Base-by-base conservation (phyloP, 1,140 invertebrate species). In the Drosophila ercepeae region DNA sequence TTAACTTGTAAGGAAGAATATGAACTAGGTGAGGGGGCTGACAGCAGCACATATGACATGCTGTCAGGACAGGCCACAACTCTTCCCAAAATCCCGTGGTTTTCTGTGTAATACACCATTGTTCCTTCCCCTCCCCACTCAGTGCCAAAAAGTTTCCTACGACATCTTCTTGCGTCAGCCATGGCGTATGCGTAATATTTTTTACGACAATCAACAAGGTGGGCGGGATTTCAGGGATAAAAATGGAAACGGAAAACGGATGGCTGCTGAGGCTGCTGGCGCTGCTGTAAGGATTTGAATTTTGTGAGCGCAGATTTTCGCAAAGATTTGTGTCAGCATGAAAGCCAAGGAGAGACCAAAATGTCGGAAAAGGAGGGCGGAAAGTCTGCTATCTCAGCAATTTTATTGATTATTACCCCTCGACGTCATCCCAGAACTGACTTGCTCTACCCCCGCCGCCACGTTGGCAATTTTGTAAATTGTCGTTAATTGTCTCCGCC, bases 101-200 rank as follows among this genome's bases (percentile, higher is more conserved):
- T 81, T 36, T 58, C 52, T 34, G 46, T 60, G 53, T 69, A 65
- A 63, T 45, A 53, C 55, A 60, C 54, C 53, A n/a, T n/a, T n/a
- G n/a, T n/a, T n/a, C 51, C 64, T 36, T 54, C 7, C 39, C 64
- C n/a, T 27, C 7, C 2, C 34, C 19, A 13, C 14, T 32, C 32
- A 14, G 29, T 16, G 16, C 23, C 39, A 44, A 19, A 51, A 19
- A 69, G 42, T 63, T 60, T 54, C 64, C 52, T 49, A 41, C 65
- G 21, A 36, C 23, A 64, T 61, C 29, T 49, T 63, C 59, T 63
- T 74, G 59, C 70, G 79, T 84, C 81, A 81, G 76, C 64, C 77
- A 59, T 76, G 76, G 74, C 77, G 82, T 88, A 82, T 86, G 82
- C 82, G 82, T 78, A 86, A 88, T 88, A 86, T 86, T 83, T 82